Percentiles rank a stretch among this genome's conserved stretches.
phyloP scores from a whole-genome alignment of 2,888 invertebrate genomes.

The Zaprionus lineosus region DNA sequence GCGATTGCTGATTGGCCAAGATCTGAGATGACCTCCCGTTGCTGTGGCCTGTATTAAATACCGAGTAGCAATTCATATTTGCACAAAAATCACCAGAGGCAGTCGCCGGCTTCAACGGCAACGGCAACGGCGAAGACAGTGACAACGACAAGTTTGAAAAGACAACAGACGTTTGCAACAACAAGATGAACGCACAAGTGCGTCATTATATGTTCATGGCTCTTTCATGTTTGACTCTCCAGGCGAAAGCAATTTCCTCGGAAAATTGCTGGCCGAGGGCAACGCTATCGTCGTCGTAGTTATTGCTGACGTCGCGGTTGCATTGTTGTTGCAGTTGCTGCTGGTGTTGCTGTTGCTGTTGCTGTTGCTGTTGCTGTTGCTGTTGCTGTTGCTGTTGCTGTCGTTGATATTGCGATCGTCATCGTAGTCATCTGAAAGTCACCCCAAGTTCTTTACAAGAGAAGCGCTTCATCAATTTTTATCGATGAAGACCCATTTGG shows the following conservation, averaged over 20 bases:
- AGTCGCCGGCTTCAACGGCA: conserved; percentile 3
- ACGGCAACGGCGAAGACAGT: conserved; percentile 4
- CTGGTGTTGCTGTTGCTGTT: conserved; percentile 17
- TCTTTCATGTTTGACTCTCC: conserved; percentile 64
- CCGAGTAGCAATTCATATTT: too few relatives aligned
- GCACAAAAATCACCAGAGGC: conserved; percentile 50
- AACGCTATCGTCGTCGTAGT: conserved; percentile 21
- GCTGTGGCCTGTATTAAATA: too few relatives aligned
- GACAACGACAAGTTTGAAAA: too few relatives aligned
- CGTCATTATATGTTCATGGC: conserved; percentile 43
- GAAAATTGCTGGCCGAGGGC: conserved; percentile 66
- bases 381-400: conserved; percentile 15
- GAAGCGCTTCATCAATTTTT: conserved; percentile 78
- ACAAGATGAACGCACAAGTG: conserved; percentile 12
- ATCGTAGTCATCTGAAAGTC: conserved; percentile 34
- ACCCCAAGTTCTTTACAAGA: conserved; percentile 52
- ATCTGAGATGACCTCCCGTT: conserved; percentile 27
- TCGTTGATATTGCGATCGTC: conserved; percentile 5
- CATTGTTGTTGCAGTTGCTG: too few relatives aligned
- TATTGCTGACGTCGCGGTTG: conserved; percentile 5
- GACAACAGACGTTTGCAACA: conserved; percentile 4
- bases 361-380: not conserved
- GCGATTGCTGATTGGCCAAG: too few relatives aligned
- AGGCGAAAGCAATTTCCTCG: conserved; percentile 79
- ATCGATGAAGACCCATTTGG: conserved; percentile 81